A percentile compares a stretch with the other conserved stretches of the same genome.
phyloP scores from a whole-genome alignment of 2,113 vertebrate genomes.

The Prunella himalayana region DNA sequence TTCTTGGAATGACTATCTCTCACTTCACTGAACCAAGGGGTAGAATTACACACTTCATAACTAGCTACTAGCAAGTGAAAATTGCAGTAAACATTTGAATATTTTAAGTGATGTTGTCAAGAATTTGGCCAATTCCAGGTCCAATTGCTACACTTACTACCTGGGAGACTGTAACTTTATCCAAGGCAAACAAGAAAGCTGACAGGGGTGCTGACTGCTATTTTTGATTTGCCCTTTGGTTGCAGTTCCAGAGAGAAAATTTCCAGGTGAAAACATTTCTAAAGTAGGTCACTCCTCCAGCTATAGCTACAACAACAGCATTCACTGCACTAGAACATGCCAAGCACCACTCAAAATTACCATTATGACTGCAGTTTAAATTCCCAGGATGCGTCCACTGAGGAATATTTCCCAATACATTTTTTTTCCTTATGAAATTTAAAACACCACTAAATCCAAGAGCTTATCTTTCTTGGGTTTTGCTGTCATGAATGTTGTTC shows the following conservation, averaged over 20 bases:
- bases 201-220: background rate
- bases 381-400: background rate
- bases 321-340: background rate
- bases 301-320: background rate
- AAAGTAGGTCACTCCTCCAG: background rate
- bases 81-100: background rate
- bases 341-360: background rate
- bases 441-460: background rate
- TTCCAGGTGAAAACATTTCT: background rate
- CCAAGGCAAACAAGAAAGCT: background rate
- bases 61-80: background rate
- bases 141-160: background rate
- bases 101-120: background rate
- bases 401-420: background rate
- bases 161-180: background rate
- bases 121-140: background rate
- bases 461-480: background rate
- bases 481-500: background rate
- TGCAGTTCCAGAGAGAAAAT: background rate
- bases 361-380: background rate
- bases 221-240: background rate
- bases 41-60: background rate
- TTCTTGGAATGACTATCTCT: background rate
- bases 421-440: background rate
- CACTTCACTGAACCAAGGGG: background rate